Evolutionary conservation across 2,888 invertebrate species (phyloP), one percentile per base, ranked within the genome.

Genomic region (Cataglyphis cursor): DNA sequence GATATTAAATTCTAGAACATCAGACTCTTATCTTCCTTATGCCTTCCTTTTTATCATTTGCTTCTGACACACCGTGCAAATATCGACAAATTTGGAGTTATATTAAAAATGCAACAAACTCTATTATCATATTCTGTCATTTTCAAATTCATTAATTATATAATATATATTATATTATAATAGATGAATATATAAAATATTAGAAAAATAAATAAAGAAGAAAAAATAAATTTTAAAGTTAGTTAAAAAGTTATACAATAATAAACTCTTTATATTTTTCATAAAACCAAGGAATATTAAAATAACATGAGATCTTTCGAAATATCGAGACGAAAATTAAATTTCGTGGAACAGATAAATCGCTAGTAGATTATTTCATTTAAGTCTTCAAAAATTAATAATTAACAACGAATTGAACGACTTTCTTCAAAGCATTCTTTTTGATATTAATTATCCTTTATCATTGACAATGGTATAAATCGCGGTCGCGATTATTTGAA

Each of bases 1-100:
- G 57, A 41, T 31, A 78, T 78, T 44, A 78, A 78, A 72, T 72
- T 78, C 73, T 78, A 44, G 4, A 72, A 64, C 72, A 64, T n/a
- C 35, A 31, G n/a, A 48, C 35, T 62, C 38, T 57, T 28, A 44
- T 64, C 38, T 15, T 24, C 15, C 21, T 59, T 44, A 21, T 12
- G 1, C n/a, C 18, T 28, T 12, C 59, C 51, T 35, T 21, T 38
- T 12, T 80, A 38, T 44, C 12, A 8, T 12, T 51, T 48, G 9
- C 24, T 61, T 48, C 54, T 54, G 44, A 72, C 18, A 70, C 18
- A 41, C n/a, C 21, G 3, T n/a, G 18, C 21, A 3, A 24, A 62
- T 44, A 44, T 18, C 8, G 44, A n/a, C 15, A 12, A 41, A 48
- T 82, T 62, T 81, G 8, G 12, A 31, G 35, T 10, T 44, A 1